Evolutionary conservation across 2,888 invertebrate genomes (phyloP).

Genomic region (Acrocyrtus sp.): DNA sequence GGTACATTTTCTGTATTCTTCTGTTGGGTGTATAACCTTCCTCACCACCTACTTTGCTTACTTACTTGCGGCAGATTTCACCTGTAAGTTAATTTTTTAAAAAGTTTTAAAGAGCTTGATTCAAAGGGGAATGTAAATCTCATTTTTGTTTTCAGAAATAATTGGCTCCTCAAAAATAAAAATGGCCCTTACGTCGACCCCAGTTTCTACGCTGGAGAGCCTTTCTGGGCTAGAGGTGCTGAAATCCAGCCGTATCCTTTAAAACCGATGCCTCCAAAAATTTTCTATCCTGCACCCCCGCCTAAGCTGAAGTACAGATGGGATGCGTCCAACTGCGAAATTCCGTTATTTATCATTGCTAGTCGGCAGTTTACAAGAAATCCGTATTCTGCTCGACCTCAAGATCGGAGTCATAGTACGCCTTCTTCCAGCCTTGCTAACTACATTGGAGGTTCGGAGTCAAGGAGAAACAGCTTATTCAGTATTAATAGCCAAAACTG

Average conservation of each 20-base stretch:
- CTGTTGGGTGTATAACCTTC: slow-evolving; percentile 60
- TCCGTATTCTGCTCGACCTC: slow-evolving; percentile 60
- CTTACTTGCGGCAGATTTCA: slow-evolving; percentile 57
- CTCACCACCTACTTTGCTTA: slow-evolving; percentile 56
- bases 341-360: slow-evolving; percentile 60
- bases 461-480: background rate
- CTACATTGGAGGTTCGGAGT: slow-evolving; percentile 1
- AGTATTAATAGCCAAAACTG: too few species aligned
- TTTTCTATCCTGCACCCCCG: slow-evolving; percentile 60
- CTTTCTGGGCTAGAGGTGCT: slow-evolving; percentile 58
- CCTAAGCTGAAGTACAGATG: slow-evolving; percentile 57
- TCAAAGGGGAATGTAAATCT: background rate
- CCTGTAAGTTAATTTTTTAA: slow-evolving; percentile 60
- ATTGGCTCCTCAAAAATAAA: slow-evolving; percentile 53
- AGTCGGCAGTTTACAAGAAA: slow-evolving; percentile 60
- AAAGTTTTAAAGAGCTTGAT: too few species aligned
- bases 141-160: slow-evolving; percentile 43
- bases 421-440: background rate
- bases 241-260: slow-evolving; percentile 57
- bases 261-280: slow-evolving; percentile 59
- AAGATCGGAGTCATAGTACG: slow-evolving; percentile 45
- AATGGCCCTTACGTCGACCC: slow-evolving; percentile 62
- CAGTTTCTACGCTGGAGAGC: slow-evolving; percentile 58
- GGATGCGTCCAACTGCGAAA: slow-evolving; percentile 55
- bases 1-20: slow-evolving; percentile 53